A percentile compares a stretch with the other conserved stretches of the same genome.
phyloP scores from a whole-genome alignment of 2,113 vertebrate species.

The Mystacornis crossleyi region DNA sequence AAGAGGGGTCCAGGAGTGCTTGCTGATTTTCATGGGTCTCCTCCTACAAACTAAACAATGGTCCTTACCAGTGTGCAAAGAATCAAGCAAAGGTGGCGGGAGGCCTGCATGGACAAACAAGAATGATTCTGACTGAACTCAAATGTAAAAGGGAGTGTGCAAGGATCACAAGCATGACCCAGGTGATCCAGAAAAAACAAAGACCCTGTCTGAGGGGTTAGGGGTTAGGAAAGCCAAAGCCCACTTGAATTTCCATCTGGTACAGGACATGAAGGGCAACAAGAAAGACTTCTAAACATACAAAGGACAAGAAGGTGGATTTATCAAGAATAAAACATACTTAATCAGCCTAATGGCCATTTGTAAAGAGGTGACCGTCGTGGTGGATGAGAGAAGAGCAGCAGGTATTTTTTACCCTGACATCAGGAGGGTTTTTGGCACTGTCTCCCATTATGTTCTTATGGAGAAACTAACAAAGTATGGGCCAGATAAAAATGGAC shows the following conservation, averaged over 20 bases:
- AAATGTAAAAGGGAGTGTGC: not conserved
- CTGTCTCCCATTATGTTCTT: not conserved
- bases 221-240: not conserved
- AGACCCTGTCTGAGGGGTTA: not conserved
- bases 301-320: not conserved
- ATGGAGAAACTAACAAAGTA: not conserved
- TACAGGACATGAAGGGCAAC: not conserved
- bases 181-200: not conserved
- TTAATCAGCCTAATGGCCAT: not conserved
- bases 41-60: not conserved
- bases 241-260: not conserved
- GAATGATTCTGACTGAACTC: not conserved
- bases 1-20: not conserved
- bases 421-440: not conserved
- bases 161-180: not conserved
- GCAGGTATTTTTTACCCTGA: not conserved
- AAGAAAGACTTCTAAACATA: not conserved
- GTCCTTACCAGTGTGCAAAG: not conserved
- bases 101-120: not conserved
- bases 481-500: not conserved
- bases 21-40: not conserved
- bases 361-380: not conserved
- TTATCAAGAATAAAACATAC: not conserved
- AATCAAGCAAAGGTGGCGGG: not conserved
- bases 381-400: not conserved